Evolutionary conservation across 2,113 vertebrate species (phyloP), one percentile per base, ranked within the genome.

Genomic region (Eira barbara): DNA sequence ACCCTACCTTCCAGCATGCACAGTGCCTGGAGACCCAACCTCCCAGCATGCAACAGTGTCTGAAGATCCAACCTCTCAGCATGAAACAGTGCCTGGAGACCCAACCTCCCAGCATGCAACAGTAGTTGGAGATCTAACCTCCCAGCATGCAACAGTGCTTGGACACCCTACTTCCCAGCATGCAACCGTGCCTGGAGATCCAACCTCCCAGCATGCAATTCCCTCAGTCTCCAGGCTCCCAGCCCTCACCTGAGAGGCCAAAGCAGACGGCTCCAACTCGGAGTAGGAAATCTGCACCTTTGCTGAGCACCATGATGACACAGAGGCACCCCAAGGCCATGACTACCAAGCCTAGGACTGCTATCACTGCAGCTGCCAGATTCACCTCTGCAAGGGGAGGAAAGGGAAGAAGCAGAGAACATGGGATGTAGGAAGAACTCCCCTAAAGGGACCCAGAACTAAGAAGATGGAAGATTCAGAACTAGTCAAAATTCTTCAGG

Each of bases 241-340:
- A 55, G 3, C 74, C 52, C 97, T 98, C 97, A 99, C 99, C 99
- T 99, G 99, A 99, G 42, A 99, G 93, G 97, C 99, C 98, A 92
- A 99, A 99, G 97, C 99, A 99, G 98, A 99, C 98, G 34, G 99
- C 99, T 42, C 99, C 99, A 7, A 99, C 99, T 79, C 99, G 99
- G 83, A 99, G 98, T 94, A 99, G 99, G 99, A 99, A 99, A 23
- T 98, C 98, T 9, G 99, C 99, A 23, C 99, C 99, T 98, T 99
- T 99, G 95, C 99, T 99, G 97, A 99, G 99, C 71, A 99, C 99
- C 99, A 99, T 99, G 96, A 97, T 98, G 97, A 99, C 98, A 63
- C 99, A 99, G 97, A 99, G 98, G 82, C 99, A 99, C 29, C 99
- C 99, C 98, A 99, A 99, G 92, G 98, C 98, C 99, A 99, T 99